A percentile compares a stretch with the other conserved stretches of the same genome.
phyloP scores from a whole-genome alignment of 2,113 vertebrate species.

The Xiphophorus hellerii region DNA sequence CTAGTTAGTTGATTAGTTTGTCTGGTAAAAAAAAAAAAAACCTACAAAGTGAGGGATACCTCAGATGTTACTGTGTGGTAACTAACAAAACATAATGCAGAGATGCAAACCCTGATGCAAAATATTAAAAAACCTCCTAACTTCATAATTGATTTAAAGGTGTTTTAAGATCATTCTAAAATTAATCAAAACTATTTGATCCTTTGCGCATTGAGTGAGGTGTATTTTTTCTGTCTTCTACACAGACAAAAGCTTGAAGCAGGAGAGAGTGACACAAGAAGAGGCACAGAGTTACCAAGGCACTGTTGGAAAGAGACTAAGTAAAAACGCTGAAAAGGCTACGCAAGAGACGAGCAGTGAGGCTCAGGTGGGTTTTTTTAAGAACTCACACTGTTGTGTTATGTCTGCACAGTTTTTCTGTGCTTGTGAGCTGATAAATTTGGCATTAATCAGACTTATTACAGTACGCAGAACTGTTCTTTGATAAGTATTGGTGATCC shows the following conservation, averaged over 20 bases:
- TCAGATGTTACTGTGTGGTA: no score
- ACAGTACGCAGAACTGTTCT: no score
- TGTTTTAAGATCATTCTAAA: neutral
- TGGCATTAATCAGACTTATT: neutral
- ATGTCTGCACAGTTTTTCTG: neutral
- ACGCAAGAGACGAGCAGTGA: conserved; percentile 8
- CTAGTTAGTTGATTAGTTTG: no score
- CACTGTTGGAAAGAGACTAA: conserved; percentile 22
- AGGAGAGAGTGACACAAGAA: conserved; percentile 59
- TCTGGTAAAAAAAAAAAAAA: no score
- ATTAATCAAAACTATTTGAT: neutral
- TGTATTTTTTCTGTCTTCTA: neutral
- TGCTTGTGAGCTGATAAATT: neutral
- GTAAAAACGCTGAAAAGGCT: conserved; percentile 21
- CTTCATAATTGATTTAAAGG: neutral
- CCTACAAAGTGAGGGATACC: no score
- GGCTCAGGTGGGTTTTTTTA: conserved; percentile 27
- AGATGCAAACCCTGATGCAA: no score
- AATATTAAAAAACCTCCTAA: no score
- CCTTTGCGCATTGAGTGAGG: neutral
- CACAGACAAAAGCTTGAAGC: conserved; percentile 66
- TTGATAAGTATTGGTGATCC: no score
- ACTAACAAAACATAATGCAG: no score
- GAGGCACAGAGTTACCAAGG: conserved; percentile 42
- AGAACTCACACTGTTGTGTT: neutral